phyloP scores from a whole-genome alignment of 2,113 vertebrate species.

The Petromus typicus region DNA sequence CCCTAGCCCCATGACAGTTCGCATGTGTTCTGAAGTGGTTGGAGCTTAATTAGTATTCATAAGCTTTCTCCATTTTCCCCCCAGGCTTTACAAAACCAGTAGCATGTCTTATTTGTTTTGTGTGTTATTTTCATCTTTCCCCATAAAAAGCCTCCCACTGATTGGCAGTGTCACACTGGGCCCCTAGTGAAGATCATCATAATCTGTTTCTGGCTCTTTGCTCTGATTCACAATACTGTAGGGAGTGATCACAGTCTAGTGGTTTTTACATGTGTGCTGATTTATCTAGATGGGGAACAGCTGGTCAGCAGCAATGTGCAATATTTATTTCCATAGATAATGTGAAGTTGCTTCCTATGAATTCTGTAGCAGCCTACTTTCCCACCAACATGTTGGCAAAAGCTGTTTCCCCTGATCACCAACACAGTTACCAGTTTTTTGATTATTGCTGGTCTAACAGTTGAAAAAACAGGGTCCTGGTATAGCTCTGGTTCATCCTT shows the following conservation, averaged over 20 bases:
- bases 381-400: background rate
- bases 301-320: background rate
- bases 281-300: background rate
- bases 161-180: too few species aligned
- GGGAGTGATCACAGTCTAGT: accelerated
- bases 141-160: background rate
- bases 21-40: background rate
- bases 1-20: background rate
- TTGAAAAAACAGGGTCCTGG: background rate
- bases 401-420: background rate
- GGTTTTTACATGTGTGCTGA: background rate
- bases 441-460: background rate
- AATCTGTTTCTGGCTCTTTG: background rate
- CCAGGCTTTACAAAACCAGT: background rate
- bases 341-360: background rate
- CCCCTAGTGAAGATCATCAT: background rate
- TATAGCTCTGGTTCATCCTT: background rate
- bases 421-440: too few species aligned
- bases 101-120: background rate
- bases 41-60: background rate
- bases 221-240: background rate
- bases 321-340: background rate
- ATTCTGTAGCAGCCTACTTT: background rate
- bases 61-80: background rate
- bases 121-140: background rate